These are phyloP conservation scores for Babylonia areolata DNA, from an alignment of 1,140 invertebrate genomes.

Conservation along the genomic window DNA sequence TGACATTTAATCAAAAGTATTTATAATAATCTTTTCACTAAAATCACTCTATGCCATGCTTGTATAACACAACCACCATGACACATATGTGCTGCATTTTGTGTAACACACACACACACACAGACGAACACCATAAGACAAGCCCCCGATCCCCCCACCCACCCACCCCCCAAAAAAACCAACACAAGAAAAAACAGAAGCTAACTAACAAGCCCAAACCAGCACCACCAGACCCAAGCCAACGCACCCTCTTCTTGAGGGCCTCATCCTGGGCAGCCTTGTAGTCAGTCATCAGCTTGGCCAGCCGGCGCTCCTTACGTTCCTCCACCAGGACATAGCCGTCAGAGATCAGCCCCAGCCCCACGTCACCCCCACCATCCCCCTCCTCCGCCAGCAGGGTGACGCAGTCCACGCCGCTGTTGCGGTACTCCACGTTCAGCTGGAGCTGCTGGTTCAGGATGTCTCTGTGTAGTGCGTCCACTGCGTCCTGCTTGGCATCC, in stretches of 20 bases:
- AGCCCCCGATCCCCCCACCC: neutral
- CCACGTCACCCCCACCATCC: conserved; percentile 86
- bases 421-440: conserved; percentile 79
- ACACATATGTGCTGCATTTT: no score
- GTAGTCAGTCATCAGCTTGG: conserved; percentile 89
- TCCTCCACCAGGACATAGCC: conserved; percentile 90
- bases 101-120: no score
- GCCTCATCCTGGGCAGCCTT: conserved; percentile 89
- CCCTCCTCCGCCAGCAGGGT: conserved; percentile 83
- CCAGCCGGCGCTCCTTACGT: conserved; percentile 87
- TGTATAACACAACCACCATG: no score
- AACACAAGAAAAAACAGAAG: neutral
- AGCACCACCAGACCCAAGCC: no score
- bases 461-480: conserved; percentile 78
- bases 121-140: no score
- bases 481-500: conserved; percentile 86
- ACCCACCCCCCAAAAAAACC: neutral
- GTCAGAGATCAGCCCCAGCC: conserved; percentile 88
- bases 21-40: no score
- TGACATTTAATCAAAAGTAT: no score
- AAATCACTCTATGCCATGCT: no score
- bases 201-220: neutral
- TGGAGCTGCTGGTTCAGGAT: conserved; percentile 74
- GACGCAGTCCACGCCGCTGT: conserved; percentile 80
- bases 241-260: conserved; percentile 82